Evolutionary conservation across 2,888 invertebrate species (phyloP).

Genomic region (Lithophane semibrunnea): DNA sequence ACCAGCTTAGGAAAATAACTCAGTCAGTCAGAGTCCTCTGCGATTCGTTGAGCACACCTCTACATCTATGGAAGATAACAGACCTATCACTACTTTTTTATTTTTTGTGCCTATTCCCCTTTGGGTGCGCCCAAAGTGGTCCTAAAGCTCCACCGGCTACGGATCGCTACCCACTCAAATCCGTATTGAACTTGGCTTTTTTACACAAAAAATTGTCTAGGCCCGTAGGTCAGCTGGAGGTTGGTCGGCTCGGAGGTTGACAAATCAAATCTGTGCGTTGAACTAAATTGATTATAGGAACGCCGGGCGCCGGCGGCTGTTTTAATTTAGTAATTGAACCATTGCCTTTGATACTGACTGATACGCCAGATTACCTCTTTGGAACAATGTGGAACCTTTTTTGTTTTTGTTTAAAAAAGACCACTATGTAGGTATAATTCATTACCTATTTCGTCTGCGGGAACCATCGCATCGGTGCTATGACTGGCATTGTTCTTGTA

Average conservation of each 20-base stretch:
- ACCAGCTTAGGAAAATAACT: too few species aligned
- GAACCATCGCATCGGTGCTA: background rate
- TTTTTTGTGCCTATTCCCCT: background rate
- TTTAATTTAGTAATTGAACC: constrained; percentile 41
- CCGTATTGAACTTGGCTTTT: constrained; percentile 35
- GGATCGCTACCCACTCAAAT: constrained; percentile 12
- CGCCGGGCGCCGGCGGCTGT: constrained; percentile 9
- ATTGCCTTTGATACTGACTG: constrained; percentile 28
- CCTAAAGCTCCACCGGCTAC: constrained; percentile 14
- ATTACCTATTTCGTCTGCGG: background rate
- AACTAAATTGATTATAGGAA: constrained; percentile 44
- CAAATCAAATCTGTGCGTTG: constrained; percentile 43
- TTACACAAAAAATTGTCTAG: constrained; percentile 23
- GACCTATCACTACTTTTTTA: constrained; percentile 9
- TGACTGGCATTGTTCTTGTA: background rate
- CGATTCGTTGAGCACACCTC: background rate
- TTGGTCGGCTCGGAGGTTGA: constrained; percentile 39
- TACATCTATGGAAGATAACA: constrained; percentile 8
- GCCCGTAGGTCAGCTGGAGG: constrained; percentile 27
- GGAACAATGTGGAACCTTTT: constrained; percentile 21
- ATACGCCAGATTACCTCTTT: constrained; percentile 13
- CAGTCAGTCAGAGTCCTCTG: background rate
- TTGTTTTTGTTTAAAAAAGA: constrained; percentile 1
- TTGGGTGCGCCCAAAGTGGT: constrained; percentile 11
- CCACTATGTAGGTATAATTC: background rate